Base-by-base conservation (phyloP, 2,113 vertebrate genomes). In the Danio rerio region DNA sequence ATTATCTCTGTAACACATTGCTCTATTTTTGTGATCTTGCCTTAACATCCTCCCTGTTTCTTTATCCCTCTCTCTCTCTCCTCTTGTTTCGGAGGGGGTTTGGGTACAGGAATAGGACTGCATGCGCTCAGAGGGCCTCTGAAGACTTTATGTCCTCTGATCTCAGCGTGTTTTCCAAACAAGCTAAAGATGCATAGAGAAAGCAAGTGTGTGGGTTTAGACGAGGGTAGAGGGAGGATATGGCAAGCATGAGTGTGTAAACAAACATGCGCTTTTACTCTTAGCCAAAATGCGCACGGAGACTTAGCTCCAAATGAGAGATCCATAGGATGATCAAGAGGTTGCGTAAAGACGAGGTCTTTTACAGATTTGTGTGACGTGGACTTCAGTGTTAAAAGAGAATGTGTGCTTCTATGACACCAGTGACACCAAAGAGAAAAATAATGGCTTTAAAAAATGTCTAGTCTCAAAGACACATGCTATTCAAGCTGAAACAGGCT, bases 161-260 rank as follows among this genome's bases (percentile, higher is more conserved):
- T 90, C 77, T 84, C 73, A 83, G 70, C 65, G 66, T 83, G 82
- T 84, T 86, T 86, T 81, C 76, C 78, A 85, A 89, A 91, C 81
- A 89, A 84, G 80, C 85, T 71, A 82, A 86, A 84, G 56, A 83
- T 55, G 68, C 65, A 50, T 13, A 40, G 56, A 58, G n/a, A 72
- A 72, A 59, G 70, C 40, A 55, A 73, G 58, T 45, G 52, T 78
- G 77, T 79, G 77, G 61, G 62, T 79, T 79, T 31, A 78, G 62
- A 55, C 31, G 42, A 69, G 62, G 62, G 74, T 31, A 31, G 78
- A 55, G 66, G 20, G 56, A 21, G 50, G 53, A 71, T 56, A 52
- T 73, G 80, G 68, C 69, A 62, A 66, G 47, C 70, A 11, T 45
- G 47, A 47, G 59, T 59, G 69, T 21, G 81, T 70, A 85, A 85